Conservation (phyloP, 2,797 vertebrate genomes). For the Molossus alvarezi region DNA sequence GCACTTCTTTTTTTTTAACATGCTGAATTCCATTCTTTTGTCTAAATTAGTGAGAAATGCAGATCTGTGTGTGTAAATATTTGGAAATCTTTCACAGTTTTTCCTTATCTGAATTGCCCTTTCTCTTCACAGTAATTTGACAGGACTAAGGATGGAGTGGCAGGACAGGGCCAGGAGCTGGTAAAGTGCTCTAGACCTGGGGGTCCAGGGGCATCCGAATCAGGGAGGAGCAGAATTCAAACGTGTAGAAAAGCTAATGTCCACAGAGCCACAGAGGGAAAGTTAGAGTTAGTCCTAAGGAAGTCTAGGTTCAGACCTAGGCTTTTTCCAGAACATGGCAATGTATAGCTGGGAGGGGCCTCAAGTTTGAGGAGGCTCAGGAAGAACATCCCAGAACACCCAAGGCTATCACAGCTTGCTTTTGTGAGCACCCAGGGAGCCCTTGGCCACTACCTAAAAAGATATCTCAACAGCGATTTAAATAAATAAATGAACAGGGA, state of each 20-base stretch:
- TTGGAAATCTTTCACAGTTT: not conserved
- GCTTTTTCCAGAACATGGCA: not conserved
- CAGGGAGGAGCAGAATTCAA: not conserved
- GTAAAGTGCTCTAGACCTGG: not conserved
- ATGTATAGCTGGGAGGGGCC: not conserved
- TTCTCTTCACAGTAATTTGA: not conserved
- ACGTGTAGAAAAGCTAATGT: not conserved
- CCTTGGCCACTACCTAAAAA: not conserved
- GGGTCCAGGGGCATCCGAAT: not conserved
- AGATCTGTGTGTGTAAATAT: not conserved
- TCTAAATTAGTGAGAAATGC: constrained; percentile 35
- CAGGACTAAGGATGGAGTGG: not conserved
- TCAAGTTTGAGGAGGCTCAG: not conserved
- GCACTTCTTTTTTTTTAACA: not conserved
- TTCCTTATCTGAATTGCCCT: not conserved
- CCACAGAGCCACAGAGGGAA: not conserved
- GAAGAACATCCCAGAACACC: not conserved
- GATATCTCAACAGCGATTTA: not conserved
- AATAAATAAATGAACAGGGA: not conserved
- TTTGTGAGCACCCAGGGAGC: not conserved
- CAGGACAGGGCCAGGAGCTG: no score
- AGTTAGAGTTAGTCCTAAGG: not conserved
- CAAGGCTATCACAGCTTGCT: not conserved
- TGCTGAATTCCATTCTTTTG: not conserved
- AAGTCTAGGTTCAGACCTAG: not conserved